Conservation (phyloP, 2,113 vertebrate genomes). For the Nesospiza acunhae region DNA sequence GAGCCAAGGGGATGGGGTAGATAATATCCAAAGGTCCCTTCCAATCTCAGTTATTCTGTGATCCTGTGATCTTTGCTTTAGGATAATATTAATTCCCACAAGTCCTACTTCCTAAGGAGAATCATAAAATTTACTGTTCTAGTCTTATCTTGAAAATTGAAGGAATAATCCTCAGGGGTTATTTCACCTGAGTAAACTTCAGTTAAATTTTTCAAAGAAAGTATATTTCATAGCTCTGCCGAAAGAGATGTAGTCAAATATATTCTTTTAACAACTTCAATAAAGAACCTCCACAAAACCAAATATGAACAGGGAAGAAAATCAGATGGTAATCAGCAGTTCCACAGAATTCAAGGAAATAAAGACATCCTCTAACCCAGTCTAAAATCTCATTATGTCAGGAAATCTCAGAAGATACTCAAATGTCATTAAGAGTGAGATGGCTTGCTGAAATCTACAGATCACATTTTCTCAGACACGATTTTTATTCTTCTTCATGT, state of each 20-base stretch:
- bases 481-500: constrained; percentile 8
- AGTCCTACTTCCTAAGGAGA: neutral
- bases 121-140: neutral
- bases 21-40: neutral
- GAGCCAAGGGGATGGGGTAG: neutral
- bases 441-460: neutral
- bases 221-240: neutral
- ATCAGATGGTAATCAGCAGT: neutral
- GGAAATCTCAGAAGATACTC: constrained; percentile 7
- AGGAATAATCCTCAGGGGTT: neutral
- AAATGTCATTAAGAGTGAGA: neutral
- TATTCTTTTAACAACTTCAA: neutral
- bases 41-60: neutral
- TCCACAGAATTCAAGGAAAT: neutral
- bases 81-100: neutral
- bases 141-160: neutral
- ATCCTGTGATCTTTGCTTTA: neutral
- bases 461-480: neutral
- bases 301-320: neutral
- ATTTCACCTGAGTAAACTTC: neutral
- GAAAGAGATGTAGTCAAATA: neutral
- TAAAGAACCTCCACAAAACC: neutral
- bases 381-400: neutral
- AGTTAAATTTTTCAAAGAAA: neutral
- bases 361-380: neutral